Base-by-base conservation (phyloP, 2,888 invertebrate genomes). In the Salticus scenicus region DNA sequence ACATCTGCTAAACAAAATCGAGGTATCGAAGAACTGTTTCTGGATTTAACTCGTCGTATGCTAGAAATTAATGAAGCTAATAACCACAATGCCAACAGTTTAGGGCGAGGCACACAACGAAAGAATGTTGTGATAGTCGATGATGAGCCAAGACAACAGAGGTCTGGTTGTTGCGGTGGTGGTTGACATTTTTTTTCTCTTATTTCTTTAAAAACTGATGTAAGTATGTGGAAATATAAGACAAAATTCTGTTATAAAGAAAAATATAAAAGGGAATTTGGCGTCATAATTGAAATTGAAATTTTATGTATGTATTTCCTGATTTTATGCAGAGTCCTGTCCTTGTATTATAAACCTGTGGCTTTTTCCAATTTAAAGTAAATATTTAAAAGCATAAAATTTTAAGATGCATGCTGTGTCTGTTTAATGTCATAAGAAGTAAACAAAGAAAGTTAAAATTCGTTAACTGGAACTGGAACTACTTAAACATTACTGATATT, bases 1-100 rank as follows among this genome's bases (percentile, higher is more conserved):
- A 97, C 98, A 41, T 98, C 98, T 37, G 98, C 98, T 0, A 98
- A 98, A 92, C 92, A 94, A 84, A 97, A 97, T 91, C 94, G 95
- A 91, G 97, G 89, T 20, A 88, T 89, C 67, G 88, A 88, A 73
- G 89, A 89, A 51, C 63, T 89, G 17, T 89, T 88, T 41, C 67
- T 88, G 10, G 88, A 88, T 71, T 74, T 89, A 28, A 88, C 88
- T 8, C 87, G 87, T 66, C 70, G 89, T 73, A 84, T 84, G 84
- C 85, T 87, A 28, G 87, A 87, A 57, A 78, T 85, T 37, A 41
- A 77, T 31, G 87, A 87, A 42, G 63, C 67, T 27, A 85, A 64
- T 37, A 81, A 80, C 17, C 73, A 83, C 27, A 4, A 37, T 4
- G 74, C 78, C 28, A 87, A 72, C 30, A 85, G 85, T 42, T 42